phyloP scores from a whole-genome alignment of 2,888 invertebrate genomes.

The Spatulosminthurus flaviceps region DNA sequence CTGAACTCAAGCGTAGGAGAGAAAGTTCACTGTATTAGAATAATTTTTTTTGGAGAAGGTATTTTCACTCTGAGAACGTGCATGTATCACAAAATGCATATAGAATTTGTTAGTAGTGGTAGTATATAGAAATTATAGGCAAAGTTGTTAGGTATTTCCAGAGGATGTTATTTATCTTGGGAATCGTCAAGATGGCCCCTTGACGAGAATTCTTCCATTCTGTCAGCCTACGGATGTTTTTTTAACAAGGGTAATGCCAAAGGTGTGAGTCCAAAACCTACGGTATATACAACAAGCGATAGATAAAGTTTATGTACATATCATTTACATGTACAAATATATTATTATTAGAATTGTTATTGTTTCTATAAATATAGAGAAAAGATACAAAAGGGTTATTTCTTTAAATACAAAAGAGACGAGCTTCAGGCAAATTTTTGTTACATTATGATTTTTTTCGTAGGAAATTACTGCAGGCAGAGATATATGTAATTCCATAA shows the following conservation, averaged over 20 bases:
- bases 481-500: too few relatives aligned
- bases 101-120: neutral
- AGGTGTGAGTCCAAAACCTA: slow-evolving; percentile 21
- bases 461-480: too few relatives aligned
- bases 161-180: neutral
- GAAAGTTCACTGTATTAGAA: too few relatives aligned
- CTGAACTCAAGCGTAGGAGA: neutral
- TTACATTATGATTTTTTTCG: too few relatives aligned
- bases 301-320: slow-evolving; percentile 12
- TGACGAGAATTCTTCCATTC: slow-evolving; percentile 24
- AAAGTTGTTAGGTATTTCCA: neutral
- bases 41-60: too few relatives aligned
- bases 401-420: too few relatives aligned
- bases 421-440: too few relatives aligned
- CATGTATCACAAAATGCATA: neutral
- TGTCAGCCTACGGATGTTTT: slow-evolving; percentile 24
- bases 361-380: too few relatives aligned
- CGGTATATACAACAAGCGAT: slow-evolving; percentile 21
- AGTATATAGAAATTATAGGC: neutral
- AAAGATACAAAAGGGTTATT: too few relatives aligned
- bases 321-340: neutral
- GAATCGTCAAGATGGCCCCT: slow-evolving; percentile 24
- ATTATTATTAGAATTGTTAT: too few relatives aligned
- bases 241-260: neutral
- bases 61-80: neutral